A percentile compares a stretch with the other conserved stretches of the same genome.
phyloP scores from a whole-genome alignment of 2,888 invertebrate genomes.

The Aphelenchoides bicaudatus region DNA sequence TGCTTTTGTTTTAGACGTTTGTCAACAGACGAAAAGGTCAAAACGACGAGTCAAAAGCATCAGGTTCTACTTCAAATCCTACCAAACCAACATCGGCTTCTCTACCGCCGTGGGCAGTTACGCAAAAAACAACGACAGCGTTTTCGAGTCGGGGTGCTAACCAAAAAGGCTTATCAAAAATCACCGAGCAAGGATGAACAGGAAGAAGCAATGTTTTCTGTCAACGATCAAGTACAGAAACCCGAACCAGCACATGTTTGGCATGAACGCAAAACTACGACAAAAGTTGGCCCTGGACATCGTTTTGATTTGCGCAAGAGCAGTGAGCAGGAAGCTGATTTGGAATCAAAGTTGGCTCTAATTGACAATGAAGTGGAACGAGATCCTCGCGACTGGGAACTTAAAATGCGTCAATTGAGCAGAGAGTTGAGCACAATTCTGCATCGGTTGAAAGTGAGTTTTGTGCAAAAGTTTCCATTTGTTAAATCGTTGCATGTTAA shows the following conservation, averaged over 20 bases:
- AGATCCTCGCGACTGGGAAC: conserved; percentile 30
- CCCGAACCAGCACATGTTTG: conserved; percentile 9
- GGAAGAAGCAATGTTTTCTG: conserved; percentile 12
- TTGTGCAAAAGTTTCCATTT: background rate
- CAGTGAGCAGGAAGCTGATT: background rate
- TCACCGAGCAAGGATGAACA: conserved; percentile 20
- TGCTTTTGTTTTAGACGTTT: conserved; percentile 10
- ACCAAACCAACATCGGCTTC: background rate
- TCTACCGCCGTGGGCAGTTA: conserved; percentile 7
- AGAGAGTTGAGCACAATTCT: conserved; percentile 36
- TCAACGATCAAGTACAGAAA: background rate
- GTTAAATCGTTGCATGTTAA: background rate
- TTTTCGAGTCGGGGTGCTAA: background rate
- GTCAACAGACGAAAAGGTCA: conserved; percentile 21
- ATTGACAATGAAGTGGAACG: conserved; percentile 10
- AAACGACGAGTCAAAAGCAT: too few species aligned
- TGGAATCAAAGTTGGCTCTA: background rate
- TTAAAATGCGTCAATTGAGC: conserved; percentile 36
- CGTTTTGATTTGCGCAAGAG: too few species aligned
- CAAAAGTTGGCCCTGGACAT: background rate
- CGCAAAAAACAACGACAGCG: background rate
- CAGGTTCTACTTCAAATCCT: background rate
- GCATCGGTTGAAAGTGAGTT: conserved; percentile 28
- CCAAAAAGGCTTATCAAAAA: conserved; percentile 10
- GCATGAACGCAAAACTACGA: background rate